Percentiles rank a stretch among this genome's conserved stretches.
Conservation (phyloP, 53 echinoderm and acorn worm genomes). For the Antedon mediterranea region DNA sequence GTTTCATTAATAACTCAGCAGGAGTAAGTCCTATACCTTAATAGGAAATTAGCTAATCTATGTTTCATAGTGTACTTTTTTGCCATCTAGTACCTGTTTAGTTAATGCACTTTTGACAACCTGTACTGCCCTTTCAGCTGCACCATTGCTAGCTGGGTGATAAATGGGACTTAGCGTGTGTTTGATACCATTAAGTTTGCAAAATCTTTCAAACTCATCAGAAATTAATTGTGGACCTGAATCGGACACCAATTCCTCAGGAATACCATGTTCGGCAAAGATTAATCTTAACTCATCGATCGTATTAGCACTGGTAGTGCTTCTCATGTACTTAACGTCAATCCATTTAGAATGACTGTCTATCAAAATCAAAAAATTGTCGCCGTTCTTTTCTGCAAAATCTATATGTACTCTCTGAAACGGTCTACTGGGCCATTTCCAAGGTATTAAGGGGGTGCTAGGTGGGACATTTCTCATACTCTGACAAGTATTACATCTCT, state of each 20-base stretch:
- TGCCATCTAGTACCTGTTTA: background rate
- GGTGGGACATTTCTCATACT: constrained; percentile 16
- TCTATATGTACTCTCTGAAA: constrained; percentile 40
- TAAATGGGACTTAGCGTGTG: constrained; percentile 28
- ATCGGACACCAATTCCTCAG: constrained; percentile 45
- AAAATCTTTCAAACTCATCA: constrained; percentile 27
- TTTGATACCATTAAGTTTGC: constrained; percentile 28
- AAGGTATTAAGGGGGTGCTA: constrained; percentile 22
- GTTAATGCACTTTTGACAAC: background rate
- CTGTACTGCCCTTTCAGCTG: constrained; percentile 11
- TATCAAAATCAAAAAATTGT: constrained; percentile 29
- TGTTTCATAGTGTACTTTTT: constrained; percentile 1
- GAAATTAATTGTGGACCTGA: constrained; percentile 34
- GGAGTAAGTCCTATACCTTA: constrained; percentile 27
- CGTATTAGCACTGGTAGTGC: constrained; percentile 33
- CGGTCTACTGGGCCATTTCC: constrained; percentile 29
- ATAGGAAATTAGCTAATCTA: constrained; percentile 30
- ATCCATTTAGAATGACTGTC: constrained; percentile 48
- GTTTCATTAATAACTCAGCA: constrained; percentile 47
- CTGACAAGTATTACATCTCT: constrained; percentile 21
- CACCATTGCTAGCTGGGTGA: constrained; percentile 35
- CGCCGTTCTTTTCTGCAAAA: constrained; percentile 26
- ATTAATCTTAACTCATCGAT: constrained; percentile 31
- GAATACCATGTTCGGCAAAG: constrained; percentile 41
- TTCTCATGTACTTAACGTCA: constrained; percentile 28